Base-by-base conservation (phyloP, 2,888 invertebrate genomes). In the Augiades crinisus region DNA sequence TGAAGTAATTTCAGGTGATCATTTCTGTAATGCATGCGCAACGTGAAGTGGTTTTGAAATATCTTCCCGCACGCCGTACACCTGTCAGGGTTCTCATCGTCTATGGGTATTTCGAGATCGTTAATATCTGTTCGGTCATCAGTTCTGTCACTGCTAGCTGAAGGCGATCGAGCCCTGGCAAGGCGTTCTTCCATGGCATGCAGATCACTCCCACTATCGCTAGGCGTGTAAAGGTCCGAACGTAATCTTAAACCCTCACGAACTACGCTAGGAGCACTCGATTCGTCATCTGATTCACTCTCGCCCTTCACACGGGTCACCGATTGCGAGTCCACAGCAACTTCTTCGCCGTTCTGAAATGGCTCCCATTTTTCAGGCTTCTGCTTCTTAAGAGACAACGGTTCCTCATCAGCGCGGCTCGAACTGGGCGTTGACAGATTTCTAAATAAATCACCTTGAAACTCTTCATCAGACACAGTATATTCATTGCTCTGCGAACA, bases 1-100 rank as follows among this genome's bases (percentile, higher is more conserved):
- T 97, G 97, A 92, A 96, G 94, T 69, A 97, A 84, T 78, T 96
- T 97, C 62, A 97, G 91, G 80, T 97, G 97, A 45, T 96, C 96
- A 81, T 95, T 97, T 84, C 96, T 95, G 82, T 95, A 97, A 81
- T 97, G 97, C 61, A 96, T 95, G 71, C 96, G 96, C 64, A 97
- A 93, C 34, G 95, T 95, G 77, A 97, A 96, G 78, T 96, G 96
- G 81, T 96, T 97, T 77, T 95, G 96, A 91, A 97, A 97, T 75
- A 95, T 92, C 85, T 96, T 96, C 12, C 95, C 94, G 75, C 97
- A 97, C 19, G 95, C 95, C 1, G 95, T 94, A 81, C 97, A 97
- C 56, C 94, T 91, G 55, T 95, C 92, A 1, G 97, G 96, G 77
- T 97, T 96, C 66, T 96, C 96, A 70, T 95, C 95, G 80, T 96